Evolutionary conservation across 2,113 vertebrate genomes (phyloP), one percentile per base, ranked within the genome.

Genomic region (Cinclus mexicanus): DNA sequence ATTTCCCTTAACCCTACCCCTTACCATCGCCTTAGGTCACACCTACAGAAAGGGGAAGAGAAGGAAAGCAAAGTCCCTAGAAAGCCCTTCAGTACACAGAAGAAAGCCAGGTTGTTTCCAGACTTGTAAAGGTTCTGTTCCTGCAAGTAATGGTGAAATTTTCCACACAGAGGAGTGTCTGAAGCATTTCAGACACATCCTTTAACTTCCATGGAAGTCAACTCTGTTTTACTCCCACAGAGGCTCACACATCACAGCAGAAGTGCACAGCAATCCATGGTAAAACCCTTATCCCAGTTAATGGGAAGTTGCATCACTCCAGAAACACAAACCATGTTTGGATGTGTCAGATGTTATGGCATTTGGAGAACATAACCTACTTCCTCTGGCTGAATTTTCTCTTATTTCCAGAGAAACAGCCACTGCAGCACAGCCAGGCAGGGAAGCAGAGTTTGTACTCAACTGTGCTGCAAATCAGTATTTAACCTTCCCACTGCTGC

Each of bases 71-170:
- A 78, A 74, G 25, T 46, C 52, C 57, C 76, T 35, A 41, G 39
- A 81, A 47, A 81, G 39, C 11, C 35, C 15, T 10, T 33, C 26
- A 70, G 26, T 21, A 60, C 14, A 55, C n/a, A 65, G 50, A 15
- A 39, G 49, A 89, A 84, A 94, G 9, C 2, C 55, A 86, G 85
- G 82, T 88, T 92, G 42, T 90, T 96, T 90, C 90, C 87, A 86
- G 26, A 25, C 39, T 70, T 33, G 17, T 19, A 81, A 92, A 74
- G 8, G 14, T 17, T 52, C 24, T 24, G 25, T 53, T 86, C 31
- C 72, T 68, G 15, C 22, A 89, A 85, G n/a, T 29, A 67, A 59
- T 10, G 57, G 29, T 17, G 35, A 60, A 88, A 83, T 53, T 37
- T 59, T 29, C 75, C 64, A 16, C 12, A 23, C 4, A 50, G 29